Conservation (phyloP, 2,888 invertebrate genomes). For the Drosophila mercatorum region DNA sequence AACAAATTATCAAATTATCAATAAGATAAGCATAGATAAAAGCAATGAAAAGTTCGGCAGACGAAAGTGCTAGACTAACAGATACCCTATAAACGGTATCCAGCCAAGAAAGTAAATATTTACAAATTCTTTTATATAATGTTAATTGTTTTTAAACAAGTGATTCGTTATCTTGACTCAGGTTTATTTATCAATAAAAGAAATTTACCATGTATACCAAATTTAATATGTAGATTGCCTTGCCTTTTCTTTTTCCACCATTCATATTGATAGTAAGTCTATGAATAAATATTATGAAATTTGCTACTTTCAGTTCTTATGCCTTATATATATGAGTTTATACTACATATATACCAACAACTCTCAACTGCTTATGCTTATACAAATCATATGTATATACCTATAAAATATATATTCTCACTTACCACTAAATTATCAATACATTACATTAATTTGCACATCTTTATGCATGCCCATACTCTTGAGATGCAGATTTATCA, state of each 20-base stretch:
- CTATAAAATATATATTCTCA: background rate
- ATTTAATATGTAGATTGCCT: background rate
- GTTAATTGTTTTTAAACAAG: background rate
- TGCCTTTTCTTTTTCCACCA: too few species aligned
- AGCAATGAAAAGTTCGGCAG: too few species aligned
- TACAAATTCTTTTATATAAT: background rate
- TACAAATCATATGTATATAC: background rate
- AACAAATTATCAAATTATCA: background rate
- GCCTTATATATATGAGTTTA: background rate
- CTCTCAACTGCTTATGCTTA: background rate
- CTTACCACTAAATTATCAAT: background rate
- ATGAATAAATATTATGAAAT: too few species aligned
- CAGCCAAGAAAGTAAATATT: background rate
- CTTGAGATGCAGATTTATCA: conserved; percentile 5
- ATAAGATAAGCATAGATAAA: conserved; percentile 6
- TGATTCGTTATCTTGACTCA: background rate
- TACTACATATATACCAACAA: too few species aligned
- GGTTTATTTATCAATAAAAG: background rate
- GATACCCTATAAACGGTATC: background rate
- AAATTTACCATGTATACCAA: background rate
- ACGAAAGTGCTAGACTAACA: background rate
- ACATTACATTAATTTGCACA: conserved; percentile 1
- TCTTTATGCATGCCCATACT: conserved; percentile 6
- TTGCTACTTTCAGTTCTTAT: too few species aligned
- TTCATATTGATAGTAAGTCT: too few species aligned